These are phyloP conservation scores for Caretta caretta DNA, from an alignment of 2,113 vertebrate species.

Conservation along the genomic window DNA sequence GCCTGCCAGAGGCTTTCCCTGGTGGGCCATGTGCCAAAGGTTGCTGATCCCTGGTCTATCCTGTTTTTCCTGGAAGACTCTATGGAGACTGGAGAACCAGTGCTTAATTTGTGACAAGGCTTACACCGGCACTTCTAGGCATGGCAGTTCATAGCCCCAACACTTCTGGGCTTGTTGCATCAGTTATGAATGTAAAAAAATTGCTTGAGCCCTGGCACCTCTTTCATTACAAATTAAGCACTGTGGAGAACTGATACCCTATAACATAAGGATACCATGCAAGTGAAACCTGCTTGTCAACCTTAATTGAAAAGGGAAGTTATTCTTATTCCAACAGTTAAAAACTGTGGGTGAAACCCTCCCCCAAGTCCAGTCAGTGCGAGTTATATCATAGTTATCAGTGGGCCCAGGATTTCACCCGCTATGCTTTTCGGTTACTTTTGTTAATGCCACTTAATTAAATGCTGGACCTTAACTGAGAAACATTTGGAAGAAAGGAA, in stretches of 20 bases:
- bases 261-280: constrained; percentile 21
- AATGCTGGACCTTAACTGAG: background rate
- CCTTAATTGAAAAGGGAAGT: fast-evolving
- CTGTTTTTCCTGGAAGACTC: constrained; percentile 32
- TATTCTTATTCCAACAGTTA: background rate
- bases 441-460: background rate
- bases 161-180: too few relatives aligned
- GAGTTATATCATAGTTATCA: background rate
- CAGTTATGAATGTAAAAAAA: too few relatives aligned
- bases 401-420: background rate
- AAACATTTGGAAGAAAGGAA: background rate
- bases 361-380: background rate
- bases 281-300: constrained; percentile 6
- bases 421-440: background rate
- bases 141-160: too few relatives aligned
- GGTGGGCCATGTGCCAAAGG: too few relatives aligned
- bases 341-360: constrained; percentile 23
- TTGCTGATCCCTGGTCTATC: background rate
- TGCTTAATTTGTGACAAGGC: too few relatives aligned
- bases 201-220: too few relatives aligned
- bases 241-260: constrained; percentile 32
- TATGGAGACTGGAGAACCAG: background rate
- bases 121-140: too few relatives aligned
- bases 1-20: too few relatives aligned
- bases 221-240: too few relatives aligned